These are phyloP conservation scores for Argya squamiceps DNA, from an alignment of 2,797 vertebrate genomes.

Conservation along the genomic window DNA sequence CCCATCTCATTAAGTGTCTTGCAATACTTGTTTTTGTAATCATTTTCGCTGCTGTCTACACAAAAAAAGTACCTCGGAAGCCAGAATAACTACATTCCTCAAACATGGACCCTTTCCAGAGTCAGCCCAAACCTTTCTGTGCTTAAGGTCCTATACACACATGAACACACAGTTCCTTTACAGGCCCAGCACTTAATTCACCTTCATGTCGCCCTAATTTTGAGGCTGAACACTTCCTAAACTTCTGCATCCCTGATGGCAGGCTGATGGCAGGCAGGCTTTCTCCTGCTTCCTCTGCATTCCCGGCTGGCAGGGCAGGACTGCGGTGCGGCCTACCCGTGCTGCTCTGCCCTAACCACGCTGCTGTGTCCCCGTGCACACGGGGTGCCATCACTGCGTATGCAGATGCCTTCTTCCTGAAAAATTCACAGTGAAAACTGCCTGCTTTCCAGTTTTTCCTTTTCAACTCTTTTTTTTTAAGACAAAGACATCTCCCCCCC, in stretches of 20 bases:
- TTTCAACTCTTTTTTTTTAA: neutral
- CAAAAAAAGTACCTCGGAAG: neutral
- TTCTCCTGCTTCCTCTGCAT: neutral
- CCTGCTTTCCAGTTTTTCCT: neutral
- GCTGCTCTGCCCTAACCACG: neutral
- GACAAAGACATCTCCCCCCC: neutral
- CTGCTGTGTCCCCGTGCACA: neutral
- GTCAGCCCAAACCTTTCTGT: constrained; percentile 22
- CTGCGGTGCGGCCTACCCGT: neutral
- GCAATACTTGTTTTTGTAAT: constrained; percentile 64
- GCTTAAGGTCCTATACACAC: neutral
- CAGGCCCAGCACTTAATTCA: neutral
- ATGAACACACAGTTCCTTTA: neutral
- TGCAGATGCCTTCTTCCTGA: neutral
- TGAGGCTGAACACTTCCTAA: neutral
- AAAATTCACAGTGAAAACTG: neutral
- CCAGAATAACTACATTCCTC: constrained; percentile 53
- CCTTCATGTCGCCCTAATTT: neutral
- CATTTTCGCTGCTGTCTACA: constrained; percentile 14
- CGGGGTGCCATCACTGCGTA: neutral
- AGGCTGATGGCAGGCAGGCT: neutral
- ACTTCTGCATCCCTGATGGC: neutral
- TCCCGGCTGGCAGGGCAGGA: neutral
- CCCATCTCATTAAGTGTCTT: constrained; percentile 48
- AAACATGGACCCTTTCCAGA: constrained; percentile 41